Evolutionary conservation across 2,888 invertebrate species (phyloP).

Genomic region (Cancer borealis): DNA sequence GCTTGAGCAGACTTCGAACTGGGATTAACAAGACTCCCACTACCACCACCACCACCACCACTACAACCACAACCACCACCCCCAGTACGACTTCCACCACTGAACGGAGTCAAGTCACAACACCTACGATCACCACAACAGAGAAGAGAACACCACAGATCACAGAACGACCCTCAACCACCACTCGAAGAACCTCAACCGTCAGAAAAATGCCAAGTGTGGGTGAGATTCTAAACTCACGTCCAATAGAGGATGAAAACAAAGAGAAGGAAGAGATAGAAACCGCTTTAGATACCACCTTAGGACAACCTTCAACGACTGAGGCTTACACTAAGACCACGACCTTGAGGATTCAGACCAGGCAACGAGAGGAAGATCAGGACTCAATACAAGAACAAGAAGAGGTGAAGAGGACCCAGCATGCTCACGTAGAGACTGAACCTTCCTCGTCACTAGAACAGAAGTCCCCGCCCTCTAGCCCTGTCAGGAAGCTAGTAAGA

Average conservation of each 20-base stretch:
- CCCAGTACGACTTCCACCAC: not conserved
- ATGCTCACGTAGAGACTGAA: not conserved
- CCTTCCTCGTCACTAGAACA: not conserved
- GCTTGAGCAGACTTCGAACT: conserved; percentile 22
- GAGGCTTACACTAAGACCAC: not conserved
- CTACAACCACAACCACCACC: conserved; percentile 5
- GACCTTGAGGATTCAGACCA: not conserved
- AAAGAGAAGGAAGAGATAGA: not conserved
- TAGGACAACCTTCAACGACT: not conserved
- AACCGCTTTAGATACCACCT: not conserved
- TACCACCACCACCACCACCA: not conserved
- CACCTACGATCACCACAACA: not conserved
- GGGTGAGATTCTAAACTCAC: conserved; percentile 24
- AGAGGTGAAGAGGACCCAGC: not conserved
- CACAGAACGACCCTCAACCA: not conserved
- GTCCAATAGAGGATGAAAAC: not conserved
- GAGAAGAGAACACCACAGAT: not conserved
- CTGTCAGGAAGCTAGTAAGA: not conserved
- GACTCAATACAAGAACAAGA: not conserved
- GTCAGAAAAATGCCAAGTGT: conserved; percentile 62
- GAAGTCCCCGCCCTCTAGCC: not conserved
- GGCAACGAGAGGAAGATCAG: not conserved
- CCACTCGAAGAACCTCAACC: conserved; percentile 21
- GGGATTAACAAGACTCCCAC: not conserved
- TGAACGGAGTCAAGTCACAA: not conserved